Evolutionary conservation across 2,797 vertebrate species (phyloP).

Genomic region (Manis pentadactyla): DNA sequence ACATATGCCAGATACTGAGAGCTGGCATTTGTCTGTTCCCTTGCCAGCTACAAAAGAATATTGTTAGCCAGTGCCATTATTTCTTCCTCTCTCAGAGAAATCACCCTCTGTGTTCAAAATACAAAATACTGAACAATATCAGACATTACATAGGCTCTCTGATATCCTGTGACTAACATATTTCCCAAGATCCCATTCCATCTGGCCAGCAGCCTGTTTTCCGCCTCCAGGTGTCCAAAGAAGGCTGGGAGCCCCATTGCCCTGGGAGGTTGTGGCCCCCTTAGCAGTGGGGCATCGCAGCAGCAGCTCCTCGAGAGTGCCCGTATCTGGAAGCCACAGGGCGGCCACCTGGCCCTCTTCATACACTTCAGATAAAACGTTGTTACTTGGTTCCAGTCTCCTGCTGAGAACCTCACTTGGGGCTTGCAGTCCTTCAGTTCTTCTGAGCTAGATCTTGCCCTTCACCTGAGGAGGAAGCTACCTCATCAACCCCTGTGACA

Average conservation of each 20-base stretch:
- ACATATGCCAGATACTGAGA: not conserved
- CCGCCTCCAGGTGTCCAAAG: not conserved
- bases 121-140: not conserved
- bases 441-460: conserved; percentile 1
- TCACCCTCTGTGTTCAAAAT: not conserved
- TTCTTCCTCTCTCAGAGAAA: not conserved
- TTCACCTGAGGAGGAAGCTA: conserved; percentile 9
- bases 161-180: not conserved
- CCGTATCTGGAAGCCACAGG: not conserved
- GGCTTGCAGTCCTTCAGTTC: not conserved
- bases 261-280: not conserved
- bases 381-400: not conserved
- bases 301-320: not conserved
- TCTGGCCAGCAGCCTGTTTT: not conserved
- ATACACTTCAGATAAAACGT: not conserved
- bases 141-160: not conserved
- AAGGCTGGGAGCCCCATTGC: not conserved
- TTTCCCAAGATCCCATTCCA: not conserved
- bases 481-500: not conserved
- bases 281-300: not conserved
- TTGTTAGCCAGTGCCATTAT: not conserved
- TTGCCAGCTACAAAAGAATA: not conserved
- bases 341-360: not conserved
- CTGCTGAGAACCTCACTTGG: conserved; percentile 44
- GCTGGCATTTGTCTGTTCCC: not conserved